Conservation (phyloP, 1,140 invertebrate genomes). For the Caerostris extrusa region DNA sequence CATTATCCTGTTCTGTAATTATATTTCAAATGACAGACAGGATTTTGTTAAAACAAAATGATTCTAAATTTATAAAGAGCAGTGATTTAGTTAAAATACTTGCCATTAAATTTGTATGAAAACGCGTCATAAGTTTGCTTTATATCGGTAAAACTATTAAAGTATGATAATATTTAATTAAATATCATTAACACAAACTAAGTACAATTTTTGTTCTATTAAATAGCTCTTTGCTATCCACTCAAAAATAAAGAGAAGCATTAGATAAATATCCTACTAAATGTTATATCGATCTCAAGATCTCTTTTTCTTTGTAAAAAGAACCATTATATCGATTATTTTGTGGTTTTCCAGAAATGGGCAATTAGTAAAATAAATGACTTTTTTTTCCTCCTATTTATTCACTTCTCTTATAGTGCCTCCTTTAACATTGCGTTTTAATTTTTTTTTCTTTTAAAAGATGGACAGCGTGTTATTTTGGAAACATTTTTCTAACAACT, state of each 20-base stretch:
- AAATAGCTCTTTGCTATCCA: not conserved
- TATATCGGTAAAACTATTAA: too few species aligned
- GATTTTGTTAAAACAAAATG: too few species aligned
- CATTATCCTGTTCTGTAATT: too few species aligned
- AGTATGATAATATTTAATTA: too few species aligned
- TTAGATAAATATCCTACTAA: conserved; percentile 21
- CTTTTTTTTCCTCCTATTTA: conserved; percentile 29
- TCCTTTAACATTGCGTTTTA: not conserved
- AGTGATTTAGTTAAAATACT: too few species aligned
- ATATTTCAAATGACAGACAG: too few species aligned
- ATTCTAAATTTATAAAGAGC: too few species aligned
- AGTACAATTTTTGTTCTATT: too few species aligned
- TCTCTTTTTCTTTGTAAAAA: not conserved
- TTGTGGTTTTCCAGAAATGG: conserved; percentile 39
- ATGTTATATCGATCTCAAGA: conserved; percentile 16
- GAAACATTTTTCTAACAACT: not conserved
- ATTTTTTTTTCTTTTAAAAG: not conserved
- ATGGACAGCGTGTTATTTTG: conserved; percentile 38
- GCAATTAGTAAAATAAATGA: conserved; percentile 51
- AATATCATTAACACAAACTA: too few species aligned
- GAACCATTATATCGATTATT: conserved; percentile 33
- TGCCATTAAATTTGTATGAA: too few species aligned
- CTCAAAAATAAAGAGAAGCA: not conserved
- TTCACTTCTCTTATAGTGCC: not conserved
- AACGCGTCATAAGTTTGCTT: too few species aligned